Evolutionary conservation across 2,113 vertebrate species (phyloP).

Genomic region (Promerops cafer): DNA sequence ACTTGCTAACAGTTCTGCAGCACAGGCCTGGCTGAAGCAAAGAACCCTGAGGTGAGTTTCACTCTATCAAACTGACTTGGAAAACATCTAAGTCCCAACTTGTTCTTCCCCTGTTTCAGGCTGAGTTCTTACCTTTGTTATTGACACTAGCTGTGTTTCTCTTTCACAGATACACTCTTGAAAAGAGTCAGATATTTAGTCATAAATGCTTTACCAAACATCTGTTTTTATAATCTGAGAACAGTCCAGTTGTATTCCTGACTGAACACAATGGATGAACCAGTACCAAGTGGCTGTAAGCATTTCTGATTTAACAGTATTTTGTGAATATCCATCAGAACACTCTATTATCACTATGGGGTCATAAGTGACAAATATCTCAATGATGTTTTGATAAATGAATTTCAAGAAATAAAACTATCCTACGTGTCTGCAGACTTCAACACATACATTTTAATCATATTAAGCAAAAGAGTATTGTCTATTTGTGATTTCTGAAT

Average conservation of each 20-base stretch:
- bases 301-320: background rate
- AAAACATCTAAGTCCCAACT: background rate
- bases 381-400: background rate
- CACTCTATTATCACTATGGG: background rate
- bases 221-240: background rate
- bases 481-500: conserved; percentile 1
- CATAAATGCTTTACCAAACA: background rate
- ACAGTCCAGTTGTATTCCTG: background rate
- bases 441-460: background rate
- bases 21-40: conserved; percentile 16
- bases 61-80: background rate
- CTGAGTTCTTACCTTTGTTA: background rate
- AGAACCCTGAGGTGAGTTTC: background rate
- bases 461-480: background rate
- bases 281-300: background rate
- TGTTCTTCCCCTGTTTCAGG: background rate
- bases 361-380: background rate
- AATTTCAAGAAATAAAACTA: conserved; percentile 16
- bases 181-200: background rate
- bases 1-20: background rate
- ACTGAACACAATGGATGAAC: background rate
- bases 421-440: background rate
- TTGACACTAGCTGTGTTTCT: background rate
- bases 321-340: background rate
- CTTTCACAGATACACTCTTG: background rate